A percentile compares a stretch with the other conserved stretches of the same genome.
phyloP scores from a whole-genome alignment of 2,888 invertebrate genomes.

The Melanotus villosus region DNA sequence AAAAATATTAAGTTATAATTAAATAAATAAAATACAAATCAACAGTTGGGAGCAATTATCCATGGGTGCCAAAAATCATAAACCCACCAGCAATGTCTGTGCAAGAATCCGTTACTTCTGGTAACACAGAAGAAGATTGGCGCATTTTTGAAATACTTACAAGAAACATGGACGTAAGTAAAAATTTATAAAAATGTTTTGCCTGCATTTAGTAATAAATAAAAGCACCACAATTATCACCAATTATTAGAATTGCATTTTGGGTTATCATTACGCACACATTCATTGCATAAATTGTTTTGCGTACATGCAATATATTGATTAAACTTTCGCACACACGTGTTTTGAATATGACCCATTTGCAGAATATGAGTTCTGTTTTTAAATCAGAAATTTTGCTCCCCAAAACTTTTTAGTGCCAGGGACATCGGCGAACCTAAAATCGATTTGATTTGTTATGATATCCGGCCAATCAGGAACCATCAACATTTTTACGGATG shows the following conservation, averaged over 20 bases:
- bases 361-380: not conserved
- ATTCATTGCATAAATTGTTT: too few species aligned
- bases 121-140: constrained; percentile 80
- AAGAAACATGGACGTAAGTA: constrained; percentile 73
- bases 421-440: constrained; percentile 26
- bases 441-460: constrained; percentile 20
- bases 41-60: constrained; percentile 2
- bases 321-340: not conserved
- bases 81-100: constrained; percentile 45
- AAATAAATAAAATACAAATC: not conserved
- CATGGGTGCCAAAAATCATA: constrained; percentile 30
- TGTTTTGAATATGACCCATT: constrained; percentile 38
- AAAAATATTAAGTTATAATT: constrained; percentile 1
- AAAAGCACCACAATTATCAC: not conserved
- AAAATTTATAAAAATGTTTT: not conserved
- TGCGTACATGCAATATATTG: not conserved
- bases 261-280: too few species aligned
- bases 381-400: not conserved
- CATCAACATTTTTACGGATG: not conserved
- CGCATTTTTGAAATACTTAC: constrained; percentile 80
- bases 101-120: constrained; percentile 58
- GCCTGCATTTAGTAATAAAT: too few species aligned
- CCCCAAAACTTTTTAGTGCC: constrained; percentile 22
- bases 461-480: constrained; percentile 3
- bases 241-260: not conserved